Evolutionary conservation across 1,140 invertebrate species (phyloP).

Genomic region (Ceratina japonica): DNA sequence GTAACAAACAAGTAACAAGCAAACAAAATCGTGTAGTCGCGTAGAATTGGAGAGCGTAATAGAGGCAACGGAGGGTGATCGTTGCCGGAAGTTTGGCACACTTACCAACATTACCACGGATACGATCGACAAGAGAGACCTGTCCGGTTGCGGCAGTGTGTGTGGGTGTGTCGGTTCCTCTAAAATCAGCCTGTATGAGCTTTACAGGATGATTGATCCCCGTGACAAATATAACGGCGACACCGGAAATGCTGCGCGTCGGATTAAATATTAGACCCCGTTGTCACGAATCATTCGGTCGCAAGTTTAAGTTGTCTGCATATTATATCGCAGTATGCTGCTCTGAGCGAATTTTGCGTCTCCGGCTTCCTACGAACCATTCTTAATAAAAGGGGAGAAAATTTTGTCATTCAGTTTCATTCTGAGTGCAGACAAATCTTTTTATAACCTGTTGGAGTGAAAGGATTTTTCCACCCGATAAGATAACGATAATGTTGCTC

Average conservation of each 20-base stretch:
- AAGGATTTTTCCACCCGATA: background rate
- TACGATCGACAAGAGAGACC: constrained; percentile 30
- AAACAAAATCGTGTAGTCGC: constrained; percentile 3
- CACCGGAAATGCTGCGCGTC: background rate
- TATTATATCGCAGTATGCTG: background rate
- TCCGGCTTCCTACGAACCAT: background rate
- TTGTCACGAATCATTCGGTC: background rate
- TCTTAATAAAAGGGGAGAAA: no score
- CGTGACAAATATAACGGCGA: background rate
- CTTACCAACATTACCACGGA: constrained; percentile 47
- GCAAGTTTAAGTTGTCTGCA: background rate
- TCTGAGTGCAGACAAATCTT: background rate
- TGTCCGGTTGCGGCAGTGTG: constrained; percentile 40
- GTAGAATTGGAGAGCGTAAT: constrained; percentile 44
- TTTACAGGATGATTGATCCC: background rate
- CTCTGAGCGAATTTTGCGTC: background rate
- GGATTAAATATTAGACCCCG: background rate
- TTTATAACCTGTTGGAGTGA: no score
- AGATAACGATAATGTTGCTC: constrained; percentile 3
- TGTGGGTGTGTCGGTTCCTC: constrained; percentile 57
- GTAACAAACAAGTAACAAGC: background rate
- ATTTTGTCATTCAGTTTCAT: background rate
- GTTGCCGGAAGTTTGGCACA: constrained; percentile 59
- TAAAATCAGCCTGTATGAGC: constrained; percentile 17
- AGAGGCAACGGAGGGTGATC: constrained; percentile 41